phyloP scores from a whole-genome alignment of 35 echinoderm and acorn worm species.

The Diadema setosum region DNA sequence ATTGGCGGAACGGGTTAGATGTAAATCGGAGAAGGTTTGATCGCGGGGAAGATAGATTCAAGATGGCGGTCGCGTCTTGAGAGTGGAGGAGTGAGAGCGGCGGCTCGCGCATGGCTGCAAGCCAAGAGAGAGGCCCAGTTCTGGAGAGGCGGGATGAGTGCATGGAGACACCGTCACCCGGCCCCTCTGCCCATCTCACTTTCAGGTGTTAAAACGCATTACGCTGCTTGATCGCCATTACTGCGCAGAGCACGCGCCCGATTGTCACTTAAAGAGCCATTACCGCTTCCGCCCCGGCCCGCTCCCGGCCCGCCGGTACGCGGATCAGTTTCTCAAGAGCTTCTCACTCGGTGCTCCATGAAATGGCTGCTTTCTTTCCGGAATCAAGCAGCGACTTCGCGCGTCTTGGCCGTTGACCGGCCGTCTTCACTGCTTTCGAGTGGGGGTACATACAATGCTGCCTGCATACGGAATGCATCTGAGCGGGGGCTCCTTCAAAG shows the following conservation, averaged over 20 bases:
- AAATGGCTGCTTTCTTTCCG: slow-evolving; percentile 34
- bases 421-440: not conserved
- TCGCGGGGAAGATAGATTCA: slow-evolving; percentile 1
- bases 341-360: slow-evolving; percentile 18
- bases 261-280: slow-evolving; percentile 32
- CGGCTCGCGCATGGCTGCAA: slow-evolving; percentile 25
- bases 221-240: slow-evolving; percentile 25
- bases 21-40: slow-evolving; percentile 13
- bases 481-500: too few relatives aligned
- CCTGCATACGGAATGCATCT: slow-evolving; percentile 3
- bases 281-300: slow-evolving; percentile 19
- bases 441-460: not conserved
- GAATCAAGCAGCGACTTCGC: slow-evolving; percentile 16
- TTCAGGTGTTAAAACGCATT: slow-evolving; percentile 32
- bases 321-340: slow-evolving; percentile 12
- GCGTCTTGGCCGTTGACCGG: slow-evolving; percentile 17
- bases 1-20: slow-evolving; percentile 27
- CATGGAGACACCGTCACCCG: slow-evolving; percentile 1
- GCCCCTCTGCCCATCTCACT: slow-evolving; percentile 10
- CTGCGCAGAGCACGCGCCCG: slow-evolving; percentile 16
- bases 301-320: slow-evolving; percentile 23
- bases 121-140: slow-evolving; percentile 11
- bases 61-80: not conserved
- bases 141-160: slow-evolving; percentile 3
- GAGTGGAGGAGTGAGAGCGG: not conserved